Base-by-base conservation (phyloP, 2,888 invertebrate species). In the Phyllotreta striolata region DNA sequence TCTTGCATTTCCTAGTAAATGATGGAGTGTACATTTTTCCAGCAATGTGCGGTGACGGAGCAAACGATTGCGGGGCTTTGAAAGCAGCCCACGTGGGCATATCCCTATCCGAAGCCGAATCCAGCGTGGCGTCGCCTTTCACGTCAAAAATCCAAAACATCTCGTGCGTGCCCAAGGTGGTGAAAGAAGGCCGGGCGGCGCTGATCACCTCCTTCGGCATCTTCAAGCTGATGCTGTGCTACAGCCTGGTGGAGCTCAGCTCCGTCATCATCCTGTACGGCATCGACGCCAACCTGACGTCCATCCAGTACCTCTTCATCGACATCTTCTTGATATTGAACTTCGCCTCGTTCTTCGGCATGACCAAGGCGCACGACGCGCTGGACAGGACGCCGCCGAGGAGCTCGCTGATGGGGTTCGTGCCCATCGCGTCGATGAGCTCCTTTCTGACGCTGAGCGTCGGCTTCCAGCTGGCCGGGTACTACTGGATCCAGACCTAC, bases 191-290 rank as follows among this genome's bases (percentile, higher is more conserved):
- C 0, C 86, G 98, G 0, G 96, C 96, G 0, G 97, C 98, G 0
- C 83, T 98, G 7, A 91, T 95, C 38, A 98, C 98, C 0, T 95
- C 95, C n/a, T 97, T 98, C 83, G 96, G 96, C 0, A 92, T 97
- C 67, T 98, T 98, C 85, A 98, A 98, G 76, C 97, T 96, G 84
- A 98, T 98, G 97, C 92, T 97, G 0, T 91, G 93, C 0, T 98
- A 98, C 83, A 96, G 95, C 35, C 84, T 97, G 55, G 91, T 94
- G 0, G 95, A 97, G 80, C 96, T 96, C 82, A 85, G 91, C 57
- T 94, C 96, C 0, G 94, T 96, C 37, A 91, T 95, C 73, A 89
- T 97, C 55, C 83, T 97, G 0, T 97, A 97, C 80, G 82, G 83
- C 39, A 89, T 89, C 75, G 85, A 87, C 68, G 83, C 83, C 10